Conservation (phyloP, 2,888 invertebrate species). For the Tryphoninae sp. region DNA sequence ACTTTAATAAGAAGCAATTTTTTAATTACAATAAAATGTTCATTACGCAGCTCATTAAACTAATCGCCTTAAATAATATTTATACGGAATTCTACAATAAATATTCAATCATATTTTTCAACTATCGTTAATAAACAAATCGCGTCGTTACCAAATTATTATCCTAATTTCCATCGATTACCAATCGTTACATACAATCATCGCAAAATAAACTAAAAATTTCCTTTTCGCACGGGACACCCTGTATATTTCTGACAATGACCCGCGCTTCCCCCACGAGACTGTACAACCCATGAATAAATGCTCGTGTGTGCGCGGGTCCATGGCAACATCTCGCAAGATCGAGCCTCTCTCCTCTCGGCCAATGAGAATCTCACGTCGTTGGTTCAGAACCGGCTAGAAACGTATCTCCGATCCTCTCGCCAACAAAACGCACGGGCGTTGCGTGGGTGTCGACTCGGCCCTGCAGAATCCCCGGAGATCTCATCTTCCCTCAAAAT, state of each 20-base stretch:
- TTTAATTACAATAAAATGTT: too few relatives aligned
- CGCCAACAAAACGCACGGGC: slow-evolving; percentile 59
- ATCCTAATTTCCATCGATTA: too few relatives aligned
- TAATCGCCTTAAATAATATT: too few relatives aligned
- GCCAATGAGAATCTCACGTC: slow-evolving; percentile 77
- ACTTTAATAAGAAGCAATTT: too few relatives aligned
- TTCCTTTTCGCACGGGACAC: too few relatives aligned
- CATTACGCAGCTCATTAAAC: too few relatives aligned
- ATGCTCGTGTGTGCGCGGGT: slow-evolving; percentile 62
- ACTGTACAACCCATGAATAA: slow-evolving; percentile 11
- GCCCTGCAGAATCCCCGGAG: slow-evolving; percentile 73
- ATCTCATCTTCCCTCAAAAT: slow-evolving; percentile 75
- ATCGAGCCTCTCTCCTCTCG: slow-evolving; percentile 57
- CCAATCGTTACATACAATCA: too few relatives aligned
- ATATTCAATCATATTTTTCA: too few relatives aligned
- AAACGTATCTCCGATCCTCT: slow-evolving; percentile 61
- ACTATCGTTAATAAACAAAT: too few relatives aligned
- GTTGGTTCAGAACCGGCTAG: slow-evolving; percentile 73
- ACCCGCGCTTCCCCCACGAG: slow-evolving; percentile 65
- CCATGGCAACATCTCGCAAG: slow-evolving; percentile 28
- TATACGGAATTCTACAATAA: too few relatives aligned
- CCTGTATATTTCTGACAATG: neutral
- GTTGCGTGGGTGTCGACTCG: slow-evolving; percentile 76
- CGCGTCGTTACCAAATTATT: too few relatives aligned
- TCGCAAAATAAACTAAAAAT: too few relatives aligned